Conservation (phyloP, 2,113 vertebrate species). For the Morone chrysops region DNA sequence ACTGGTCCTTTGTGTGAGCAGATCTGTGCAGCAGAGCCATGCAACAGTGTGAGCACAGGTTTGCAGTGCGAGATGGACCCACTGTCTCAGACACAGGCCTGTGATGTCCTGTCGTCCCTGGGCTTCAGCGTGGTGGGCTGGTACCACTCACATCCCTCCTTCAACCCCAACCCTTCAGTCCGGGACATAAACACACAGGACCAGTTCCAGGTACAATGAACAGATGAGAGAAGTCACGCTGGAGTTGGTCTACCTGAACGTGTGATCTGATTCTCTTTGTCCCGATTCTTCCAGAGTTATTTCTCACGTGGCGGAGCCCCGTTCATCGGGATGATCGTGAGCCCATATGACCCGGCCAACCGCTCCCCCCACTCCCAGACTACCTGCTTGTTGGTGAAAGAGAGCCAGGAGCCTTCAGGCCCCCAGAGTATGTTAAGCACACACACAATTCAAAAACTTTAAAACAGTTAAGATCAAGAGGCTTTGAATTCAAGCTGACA, state of each 20-base stretch:
- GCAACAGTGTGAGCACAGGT: conserved; percentile 96
- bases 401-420: conserved; percentile 86
- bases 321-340: conserved; percentile 98
- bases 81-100: conserved; percentile 95
- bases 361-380: conserved; percentile 94
- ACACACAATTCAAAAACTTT: conserved; percentile 7
- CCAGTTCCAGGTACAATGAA: conserved; percentile 92
- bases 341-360: conserved; percentile 95
- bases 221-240: neutral
- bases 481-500: conserved; percentile 38
- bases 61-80: conserved; percentile 99
- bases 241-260: neutral
- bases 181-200: conserved; percentile 97
- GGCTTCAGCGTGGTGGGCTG: conserved; percentile 93
- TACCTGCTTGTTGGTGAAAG: conserved; percentile 94
- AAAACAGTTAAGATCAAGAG: conserved; percentile 37
- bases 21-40: conserved; percentile 94
- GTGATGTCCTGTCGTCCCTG: conserved; percentile 88
- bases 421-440: conserved; percentile 88
- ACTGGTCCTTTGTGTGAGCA: conserved; percentile 56
- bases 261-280: conserved; percentile 6
- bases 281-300: conserved; percentile 87
- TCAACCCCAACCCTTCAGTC: conserved; percentile 95
- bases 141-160: conserved; percentile 98
- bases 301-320: conserved; percentile 97